A percentile compares a stretch with the other conserved stretches of the same genome.
Conservation (phyloP, 2,113 vertebrate species). For the Rissa tridactyla region DNA sequence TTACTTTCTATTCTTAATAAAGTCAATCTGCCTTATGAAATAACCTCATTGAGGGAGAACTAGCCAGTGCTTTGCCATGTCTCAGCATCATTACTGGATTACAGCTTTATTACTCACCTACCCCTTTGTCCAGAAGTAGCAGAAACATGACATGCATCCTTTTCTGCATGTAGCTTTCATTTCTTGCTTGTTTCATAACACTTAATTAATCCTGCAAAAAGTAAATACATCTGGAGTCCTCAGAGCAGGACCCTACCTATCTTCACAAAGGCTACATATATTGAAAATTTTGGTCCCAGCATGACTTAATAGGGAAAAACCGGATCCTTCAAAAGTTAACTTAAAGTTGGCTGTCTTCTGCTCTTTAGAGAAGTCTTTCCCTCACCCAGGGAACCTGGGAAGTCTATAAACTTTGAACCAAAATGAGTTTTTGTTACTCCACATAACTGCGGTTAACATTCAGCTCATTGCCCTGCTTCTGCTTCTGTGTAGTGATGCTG, state of each 20-base stretch:
- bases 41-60: background rate
- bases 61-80: background rate
- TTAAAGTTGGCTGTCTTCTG: background rate
- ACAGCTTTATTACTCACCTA: background rate
- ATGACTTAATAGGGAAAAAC: background rate
- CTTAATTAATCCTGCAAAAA: background rate
- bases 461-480: background rate
- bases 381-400: background rate
- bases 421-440: background rate
- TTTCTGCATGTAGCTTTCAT: background rate
- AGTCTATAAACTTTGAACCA: background rate
- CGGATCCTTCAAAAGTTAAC: background rate
- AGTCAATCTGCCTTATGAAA: background rate
- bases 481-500: background rate
- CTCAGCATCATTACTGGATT: background rate
- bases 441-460: accelerated
- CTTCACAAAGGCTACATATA: background rate
- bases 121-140: background rate
- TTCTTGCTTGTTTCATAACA: background rate
- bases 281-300: background rate
- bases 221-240: background rate
- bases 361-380: background rate
- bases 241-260: background rate
- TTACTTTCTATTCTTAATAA: constrained; percentile 9
- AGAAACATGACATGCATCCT: background rate